A percentile compares a stretch with the other conserved stretches of the same genome.
These are phyloP conservation scores for Drosophila sechellia DNA, from an alignment of 1,140 invertebrate species.

Conservation along the genomic window DNA sequence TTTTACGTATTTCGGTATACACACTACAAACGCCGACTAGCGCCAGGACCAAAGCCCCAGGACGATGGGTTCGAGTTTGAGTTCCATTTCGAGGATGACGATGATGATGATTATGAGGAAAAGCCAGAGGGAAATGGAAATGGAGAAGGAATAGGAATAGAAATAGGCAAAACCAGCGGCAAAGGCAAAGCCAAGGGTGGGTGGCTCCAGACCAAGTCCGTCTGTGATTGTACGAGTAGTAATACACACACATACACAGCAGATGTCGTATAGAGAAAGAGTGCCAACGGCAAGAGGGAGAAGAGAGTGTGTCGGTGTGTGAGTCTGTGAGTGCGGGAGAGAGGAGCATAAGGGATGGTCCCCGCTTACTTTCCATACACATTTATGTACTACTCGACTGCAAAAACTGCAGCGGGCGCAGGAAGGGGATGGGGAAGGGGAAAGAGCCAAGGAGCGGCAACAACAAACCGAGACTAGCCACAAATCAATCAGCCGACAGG, in stretches of 20 bases:
- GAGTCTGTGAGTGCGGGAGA: conserved; percentile 26
- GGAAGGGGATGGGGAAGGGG: conserved; percentile 8
- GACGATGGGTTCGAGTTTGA: conserved; percentile 28
- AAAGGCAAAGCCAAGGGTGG: conserved; percentile 52
- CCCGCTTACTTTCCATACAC: conserved; percentile 31
- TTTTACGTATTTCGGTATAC: conserved; percentile 81
- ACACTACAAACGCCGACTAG: conserved; percentile 73
- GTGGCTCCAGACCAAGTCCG: conserved; percentile 59
- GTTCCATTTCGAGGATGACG: conserved; percentile 21
- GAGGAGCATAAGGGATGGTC: conserved; percentile 74
- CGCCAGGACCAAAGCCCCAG: conserved; percentile 42
- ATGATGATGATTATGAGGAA: conserved; percentile 20
- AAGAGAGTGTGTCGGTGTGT: conserved; percentile 19
- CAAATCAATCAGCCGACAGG: conserved; percentile 76
- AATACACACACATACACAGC: conserved; percentile 60
- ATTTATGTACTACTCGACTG: conserved; percentile 61
- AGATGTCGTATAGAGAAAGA: conserved; percentile 79
- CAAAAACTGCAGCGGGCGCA: conserved; percentile 62
- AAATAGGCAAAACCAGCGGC: conserved; percentile 4
- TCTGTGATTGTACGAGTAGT: conserved; percentile 70
- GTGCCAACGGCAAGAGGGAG: conserved; percentile 46
- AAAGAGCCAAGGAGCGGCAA: conserved; percentile 38
- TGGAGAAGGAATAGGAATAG: conserved; percentile 14
- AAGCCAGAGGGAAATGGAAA: conserved; percentile 17
- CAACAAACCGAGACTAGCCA: conserved; percentile 51